Percentiles rank a stretch among this genome's conserved stretches.
Evolutionary conservation across 2,888 invertebrate genomes (phyloP).

Genomic region (Notocelia uddmanniana): DNA sequence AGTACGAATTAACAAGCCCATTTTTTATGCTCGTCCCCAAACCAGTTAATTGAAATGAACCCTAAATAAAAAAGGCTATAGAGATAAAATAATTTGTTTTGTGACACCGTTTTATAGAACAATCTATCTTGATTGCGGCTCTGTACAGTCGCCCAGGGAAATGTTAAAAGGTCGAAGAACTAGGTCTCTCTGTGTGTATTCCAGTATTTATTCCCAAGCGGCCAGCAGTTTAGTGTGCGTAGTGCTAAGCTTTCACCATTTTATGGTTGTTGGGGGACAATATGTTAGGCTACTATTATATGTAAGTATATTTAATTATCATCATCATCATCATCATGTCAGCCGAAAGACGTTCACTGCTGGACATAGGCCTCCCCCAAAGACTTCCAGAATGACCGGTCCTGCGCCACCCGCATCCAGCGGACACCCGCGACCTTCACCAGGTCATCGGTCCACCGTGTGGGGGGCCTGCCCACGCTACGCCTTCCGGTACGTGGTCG

Average conservation of each 20-base stretch:
- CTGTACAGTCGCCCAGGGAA: constrained; percentile 38
- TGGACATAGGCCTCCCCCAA: no score
- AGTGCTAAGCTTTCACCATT: not conserved
- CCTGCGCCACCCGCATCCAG: no score
- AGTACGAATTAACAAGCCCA: not conserved
- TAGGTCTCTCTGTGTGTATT: not conserved
- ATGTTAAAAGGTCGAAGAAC: constrained; percentile 10
- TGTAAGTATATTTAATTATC: no score
- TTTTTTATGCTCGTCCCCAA: not conserved
- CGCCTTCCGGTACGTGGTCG: no score
- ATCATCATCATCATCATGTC: no score
- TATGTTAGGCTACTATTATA: not conserved
- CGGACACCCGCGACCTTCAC: no score
- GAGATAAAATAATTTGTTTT: constrained; percentile 45
- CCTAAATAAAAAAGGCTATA: constrained; percentile 38
- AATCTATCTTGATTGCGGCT: constrained; percentile 68
- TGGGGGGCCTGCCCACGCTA: no score
- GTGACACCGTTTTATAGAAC: constrained; percentile 51
- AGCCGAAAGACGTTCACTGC: no score
- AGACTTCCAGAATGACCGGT: no score
- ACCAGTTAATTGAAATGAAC: constrained; percentile 29
- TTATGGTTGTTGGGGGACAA: not conserved
- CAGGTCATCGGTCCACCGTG: no score
- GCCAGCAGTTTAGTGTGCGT: not conserved
- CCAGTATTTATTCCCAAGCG: constrained; percentile 4